Evolutionary conservation across 2,113 vertebrate genomes (phyloP), one percentile per base, ranked within the genome.

Genomic region (Balaeniceps rex): DNA sequence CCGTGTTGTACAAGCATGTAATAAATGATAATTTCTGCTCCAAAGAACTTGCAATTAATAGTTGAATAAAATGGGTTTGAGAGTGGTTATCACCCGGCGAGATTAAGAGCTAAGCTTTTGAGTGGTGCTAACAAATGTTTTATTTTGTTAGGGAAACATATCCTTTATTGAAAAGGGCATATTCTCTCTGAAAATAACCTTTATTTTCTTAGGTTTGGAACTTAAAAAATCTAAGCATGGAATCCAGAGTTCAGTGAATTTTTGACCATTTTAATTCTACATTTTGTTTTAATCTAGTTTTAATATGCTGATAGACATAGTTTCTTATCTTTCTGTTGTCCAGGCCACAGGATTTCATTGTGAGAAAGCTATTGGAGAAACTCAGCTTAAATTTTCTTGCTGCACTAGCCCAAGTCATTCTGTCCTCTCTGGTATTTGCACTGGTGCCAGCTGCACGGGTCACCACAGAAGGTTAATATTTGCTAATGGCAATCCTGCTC

Each of bases 231-330:
- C 15, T 12, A 33, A 78, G 34, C 9, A 25, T 6, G 23, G n/a
- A 34, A 63, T 49, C 14, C 28, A 4, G 36, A 21, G n/a, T 24
- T 40, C 8, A 3, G 22, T 12, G 38, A 60, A 18, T 18, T 51
- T 69, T 40, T 61, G 23, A 24, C 87, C 16, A 1, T 83, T 81
- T 80, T 19, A 28, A 8, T 47, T 40, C 24, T 34, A 5, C 1
- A 0, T 29, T 76, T 79, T 21, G 7, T 29, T 15, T 26, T 12
- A 14, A 52, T 34, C 4, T 42, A 5, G 22, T 61, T 80, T 52
- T 29, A 42, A 1, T 3, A 1, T 0, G 1, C n/a, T 15, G 40
- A 15, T 1, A 44, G 66, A 12, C 31, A 6, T 1, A 2, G 13
- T 47, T 90, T 24, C 23, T 63, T 54, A 17, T 31, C 42, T 8